A percentile compares a stretch with the other conserved stretches of the same genome.
These are phyloP conservation scores for Sepiola atlantica DNA, from an alignment of 2,888 invertebrate species.

Conservation along the genomic window DNA sequence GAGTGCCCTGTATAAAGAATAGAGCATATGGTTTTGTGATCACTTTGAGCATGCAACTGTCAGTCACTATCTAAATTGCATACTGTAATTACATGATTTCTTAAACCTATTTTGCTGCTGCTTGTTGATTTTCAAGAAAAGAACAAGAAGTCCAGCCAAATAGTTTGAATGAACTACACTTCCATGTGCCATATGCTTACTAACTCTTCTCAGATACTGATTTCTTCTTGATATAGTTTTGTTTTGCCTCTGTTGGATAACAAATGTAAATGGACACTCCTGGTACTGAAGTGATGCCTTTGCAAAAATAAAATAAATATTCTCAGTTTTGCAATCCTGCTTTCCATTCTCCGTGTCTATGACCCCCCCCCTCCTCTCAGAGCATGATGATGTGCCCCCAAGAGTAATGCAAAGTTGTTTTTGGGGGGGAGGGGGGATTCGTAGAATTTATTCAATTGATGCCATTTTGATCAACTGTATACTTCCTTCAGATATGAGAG, in stretches of 20 bases:
- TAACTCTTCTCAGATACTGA: neutral
- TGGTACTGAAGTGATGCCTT: neutral
- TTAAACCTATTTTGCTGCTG: too few species aligned
- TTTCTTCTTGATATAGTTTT: neutral
- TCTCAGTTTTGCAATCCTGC: neutral
- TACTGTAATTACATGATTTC: too few species aligned
- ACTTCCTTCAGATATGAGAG: too few species aligned
- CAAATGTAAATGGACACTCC: conserved; percentile 32
- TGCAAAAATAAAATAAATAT: neutral
- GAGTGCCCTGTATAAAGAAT: too few species aligned
- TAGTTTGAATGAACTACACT: neutral
- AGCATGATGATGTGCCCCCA: neutral
- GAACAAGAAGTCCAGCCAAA: too few species aligned
- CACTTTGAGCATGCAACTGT: too few species aligned
- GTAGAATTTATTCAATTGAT: neutral
- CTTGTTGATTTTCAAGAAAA: too few species aligned
- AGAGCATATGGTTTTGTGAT: too few species aligned
- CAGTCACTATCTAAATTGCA: too few species aligned
- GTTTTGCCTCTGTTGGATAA: neutral
- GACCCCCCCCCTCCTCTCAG: too few species aligned
- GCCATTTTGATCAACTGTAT: neutral
- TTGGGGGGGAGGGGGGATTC: too few species aligned
- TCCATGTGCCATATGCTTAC: neutral
- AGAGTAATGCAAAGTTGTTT: neutral
- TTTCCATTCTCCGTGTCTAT: too few species aligned